Evolutionary conservation across 1,140 invertebrate genomes (phyloP), one percentile per base, ranked within the genome.

Genomic region (Monomorium pharaonis): DNA sequence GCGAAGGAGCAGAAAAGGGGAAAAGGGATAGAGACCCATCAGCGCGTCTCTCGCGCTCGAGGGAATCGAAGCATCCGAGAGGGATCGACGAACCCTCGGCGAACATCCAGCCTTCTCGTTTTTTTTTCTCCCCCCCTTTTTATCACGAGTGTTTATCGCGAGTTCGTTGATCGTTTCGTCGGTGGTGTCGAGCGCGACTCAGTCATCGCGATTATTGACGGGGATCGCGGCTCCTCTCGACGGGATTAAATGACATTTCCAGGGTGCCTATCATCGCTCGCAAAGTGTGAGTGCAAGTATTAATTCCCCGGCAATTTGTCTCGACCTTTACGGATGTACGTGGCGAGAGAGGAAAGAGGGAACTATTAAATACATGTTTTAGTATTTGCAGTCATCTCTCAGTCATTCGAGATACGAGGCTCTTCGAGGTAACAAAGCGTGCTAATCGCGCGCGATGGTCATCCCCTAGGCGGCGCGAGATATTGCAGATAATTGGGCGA

Each of bases 231-330:
- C 62, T 12, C 9, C n/a, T 37, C 67, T 21, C 62, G 30, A 42
- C 37, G 27, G 51, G 60, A 69, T 80, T 83, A 83, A 83, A 83
- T 83, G 78, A 83, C 37, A 74, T 83, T 74, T 83, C 56, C 78
- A 83, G 70, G 78, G 67, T 44, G 67, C 27, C 63, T 42, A 27
- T 18, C 63, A 27, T 51, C 51, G 42, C 21, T 24, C 18, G 24
- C 54, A 74, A 83, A 83, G 54, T 72, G 78, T 83, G 51, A 83
- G 78, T 83, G 56, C 24, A 37, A 3, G 16, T 21, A 37, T 10
- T 6, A 30, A 56, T 70, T 6, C 14, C 42, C n/a, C n/a, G 24
- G 30, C 18, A n/a, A 30, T 27, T 14, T 60, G 24, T 30, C 37
- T 37, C 18, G 27, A 67, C 21, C 9, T 67, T 24, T 47, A 3